Evolutionary conservation across 1,140 invertebrate genomes (phyloP).

Genomic region (Drosophila orena): DNA sequence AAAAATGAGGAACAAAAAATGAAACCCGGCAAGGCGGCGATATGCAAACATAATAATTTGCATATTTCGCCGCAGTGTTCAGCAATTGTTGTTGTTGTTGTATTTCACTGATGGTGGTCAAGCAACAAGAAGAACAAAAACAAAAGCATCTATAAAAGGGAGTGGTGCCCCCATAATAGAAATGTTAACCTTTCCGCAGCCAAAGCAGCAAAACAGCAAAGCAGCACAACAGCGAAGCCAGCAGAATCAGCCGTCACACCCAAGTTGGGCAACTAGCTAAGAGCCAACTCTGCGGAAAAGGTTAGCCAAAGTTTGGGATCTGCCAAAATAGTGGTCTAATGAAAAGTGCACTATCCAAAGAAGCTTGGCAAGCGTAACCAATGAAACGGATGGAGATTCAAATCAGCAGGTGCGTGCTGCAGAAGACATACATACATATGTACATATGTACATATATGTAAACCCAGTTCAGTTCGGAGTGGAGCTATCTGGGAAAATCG

Average conservation of each 20-base stretch:
- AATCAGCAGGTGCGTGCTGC: slow-evolving; percentile 2
- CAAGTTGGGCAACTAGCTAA: slow-evolving; percentile 23
- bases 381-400: not conserved
- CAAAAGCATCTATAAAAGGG: slow-evolving; percentile 45
- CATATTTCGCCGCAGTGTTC: slow-evolving; percentile 58
- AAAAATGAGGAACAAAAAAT: not conserved
- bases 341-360: not conserved
- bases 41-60: slow-evolving; percentile 66
- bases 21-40: slow-evolving; percentile 36
- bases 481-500: not conserved
- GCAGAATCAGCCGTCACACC: slow-evolving; percentile 20
- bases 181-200: slow-evolving; percentile 52
- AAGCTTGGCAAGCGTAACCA: not conserved
- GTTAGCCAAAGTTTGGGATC: slow-evolving; percentile 9
- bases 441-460: not conserved
- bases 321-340: not conserved
- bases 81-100: slow-evolving; percentile 9
- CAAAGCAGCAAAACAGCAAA: not conserved
- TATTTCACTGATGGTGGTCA: slow-evolving; percentile 51
- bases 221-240: not conserved
- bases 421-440: too few relatives aligned
- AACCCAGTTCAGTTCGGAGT: too few relatives aligned
- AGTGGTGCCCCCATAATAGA: slow-evolving; percentile 56
- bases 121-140: slow-evolving; percentile 18
- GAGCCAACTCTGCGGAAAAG: slow-evolving; percentile 1